phyloP scores from a whole-genome alignment of 2,797 vertebrate genomes.

The Aphelocoma californica region DNA sequence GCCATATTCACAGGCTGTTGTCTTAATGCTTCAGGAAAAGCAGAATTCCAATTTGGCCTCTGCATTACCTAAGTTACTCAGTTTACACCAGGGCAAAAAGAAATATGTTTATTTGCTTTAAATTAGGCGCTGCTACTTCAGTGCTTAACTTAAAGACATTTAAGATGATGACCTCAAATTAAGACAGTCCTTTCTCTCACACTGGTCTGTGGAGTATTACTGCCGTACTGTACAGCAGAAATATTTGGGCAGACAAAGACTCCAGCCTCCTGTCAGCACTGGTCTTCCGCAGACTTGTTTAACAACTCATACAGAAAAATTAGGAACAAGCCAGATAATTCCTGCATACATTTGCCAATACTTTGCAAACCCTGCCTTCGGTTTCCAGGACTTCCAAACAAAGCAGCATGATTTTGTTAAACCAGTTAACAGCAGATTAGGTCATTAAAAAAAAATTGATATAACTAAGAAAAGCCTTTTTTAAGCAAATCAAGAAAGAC shows the following conservation, averaged over 20 bases:
- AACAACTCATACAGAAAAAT: not conserved
- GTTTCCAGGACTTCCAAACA: slow-evolving; percentile 11
- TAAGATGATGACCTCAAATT: not conserved
- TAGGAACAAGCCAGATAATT: not conserved
- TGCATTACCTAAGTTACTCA: not conserved
- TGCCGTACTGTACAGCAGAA: not conserved
- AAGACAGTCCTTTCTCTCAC: not conserved
- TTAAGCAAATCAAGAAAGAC: not conserved
- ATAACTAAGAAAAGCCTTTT: not conserved
- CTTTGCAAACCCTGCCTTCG: not conserved
- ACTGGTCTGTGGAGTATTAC: not conserved
- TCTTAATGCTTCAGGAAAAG: not conserved
- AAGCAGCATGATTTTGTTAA: not conserved
- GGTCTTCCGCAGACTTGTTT: not conserved
- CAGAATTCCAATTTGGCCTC: not conserved
- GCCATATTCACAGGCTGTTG: not conserved
- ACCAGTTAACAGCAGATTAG: not conserved
- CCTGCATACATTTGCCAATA: not conserved
- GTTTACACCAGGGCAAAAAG: not conserved
- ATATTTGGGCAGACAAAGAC: not conserved
- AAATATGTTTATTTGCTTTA: not conserved
- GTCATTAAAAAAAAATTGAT: not conserved
- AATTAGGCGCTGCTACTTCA: not conserved
- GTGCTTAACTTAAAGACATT: not conserved
- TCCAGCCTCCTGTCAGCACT: not conserved